Conservation (phyloP, 2,113 vertebrate genomes). For the Bungarus multicinctus region DNA sequence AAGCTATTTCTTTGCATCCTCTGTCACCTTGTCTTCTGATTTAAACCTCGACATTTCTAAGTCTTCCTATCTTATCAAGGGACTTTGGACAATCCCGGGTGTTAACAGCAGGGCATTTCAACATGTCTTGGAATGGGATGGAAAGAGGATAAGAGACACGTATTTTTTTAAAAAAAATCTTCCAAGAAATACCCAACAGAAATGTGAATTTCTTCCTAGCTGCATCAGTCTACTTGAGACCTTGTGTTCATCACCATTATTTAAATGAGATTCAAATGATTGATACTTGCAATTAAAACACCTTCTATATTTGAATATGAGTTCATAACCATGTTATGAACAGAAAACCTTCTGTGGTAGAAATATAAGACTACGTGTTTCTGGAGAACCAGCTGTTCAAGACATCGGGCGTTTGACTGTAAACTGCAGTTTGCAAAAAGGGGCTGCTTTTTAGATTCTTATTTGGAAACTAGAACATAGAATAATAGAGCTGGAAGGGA, state of each 20-base stretch:
- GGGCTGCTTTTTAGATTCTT: neutral
- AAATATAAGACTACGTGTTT: neutral
- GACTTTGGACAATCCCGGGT: constrained; percentile 15
- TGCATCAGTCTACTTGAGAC: neutral
- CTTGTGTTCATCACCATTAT: constrained; percentile 24
- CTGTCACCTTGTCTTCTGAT: constrained; percentile 18
- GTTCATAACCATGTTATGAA: neutral
- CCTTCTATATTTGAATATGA: neutral
- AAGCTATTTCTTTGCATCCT: constrained; percentile 53
- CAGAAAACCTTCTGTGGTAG: neutral
- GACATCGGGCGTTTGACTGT: neutral
- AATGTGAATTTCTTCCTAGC: neutral
- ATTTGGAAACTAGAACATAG: neutral
- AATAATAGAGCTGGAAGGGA: neutral
- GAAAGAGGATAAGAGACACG: neutral
- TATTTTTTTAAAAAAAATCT: neutral
- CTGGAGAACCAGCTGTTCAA: neutral
- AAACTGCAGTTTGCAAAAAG: neutral
- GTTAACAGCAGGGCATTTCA: neutral
- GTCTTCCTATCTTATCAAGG: neutral
- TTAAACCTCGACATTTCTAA: constrained; percentile 37
- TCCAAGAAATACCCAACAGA: neutral
- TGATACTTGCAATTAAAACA: neutral
- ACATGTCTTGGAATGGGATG: constrained; percentile 12
- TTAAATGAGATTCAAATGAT: constrained; percentile 3